These are phyloP conservation scores for Monochamus alternatus DNA, from an alignment of 2,888 invertebrate species.

Conservation along the genomic window DNA sequence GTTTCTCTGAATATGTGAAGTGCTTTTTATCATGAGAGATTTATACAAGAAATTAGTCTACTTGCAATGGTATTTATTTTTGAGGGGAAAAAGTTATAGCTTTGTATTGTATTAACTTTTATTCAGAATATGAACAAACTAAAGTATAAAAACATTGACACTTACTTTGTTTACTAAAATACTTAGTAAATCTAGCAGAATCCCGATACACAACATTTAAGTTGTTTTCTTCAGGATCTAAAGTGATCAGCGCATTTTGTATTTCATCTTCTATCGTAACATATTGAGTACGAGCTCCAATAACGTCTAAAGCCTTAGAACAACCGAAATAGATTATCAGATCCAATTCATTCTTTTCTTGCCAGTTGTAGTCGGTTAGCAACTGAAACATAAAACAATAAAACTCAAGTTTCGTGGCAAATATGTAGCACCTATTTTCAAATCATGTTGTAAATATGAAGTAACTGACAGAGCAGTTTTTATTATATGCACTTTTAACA, in stretches of 20 bases:
- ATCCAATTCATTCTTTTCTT: conserved; percentile 66
- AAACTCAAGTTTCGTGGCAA: not conserved
- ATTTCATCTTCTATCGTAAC: conserved; percentile 66
- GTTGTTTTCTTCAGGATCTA: conserved; percentile 79
- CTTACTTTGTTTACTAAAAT: conserved; percentile 66
- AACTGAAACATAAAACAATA: conserved; percentile 58
- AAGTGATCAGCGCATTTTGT: conserved; percentile 71
- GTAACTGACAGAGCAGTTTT: not conserved
- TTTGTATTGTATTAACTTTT: conserved; percentile 49
- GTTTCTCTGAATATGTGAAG: not conserved
- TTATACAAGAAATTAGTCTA: not conserved
- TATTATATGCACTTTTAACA: too few species aligned
- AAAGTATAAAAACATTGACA: conserved; percentile 64
- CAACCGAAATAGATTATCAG: conserved; percentile 66
- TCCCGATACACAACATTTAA: conserved; percentile 79
- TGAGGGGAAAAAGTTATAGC: not conserved
- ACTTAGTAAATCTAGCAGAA: conserved; percentile 71
- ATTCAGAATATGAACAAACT: conserved; percentile 68
- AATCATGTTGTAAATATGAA: too few species aligned
- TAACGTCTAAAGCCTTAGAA: conserved; percentile 55
- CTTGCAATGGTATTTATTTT: too few species aligned
- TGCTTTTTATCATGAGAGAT: not conserved
- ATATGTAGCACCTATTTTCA: too few species aligned
- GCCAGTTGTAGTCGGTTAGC: conserved; percentile 66
- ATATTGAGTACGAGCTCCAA: conserved; percentile 68